Conservation (phyloP, 2,797 vertebrate species). For the Eutrigla gurnardus region DNA sequence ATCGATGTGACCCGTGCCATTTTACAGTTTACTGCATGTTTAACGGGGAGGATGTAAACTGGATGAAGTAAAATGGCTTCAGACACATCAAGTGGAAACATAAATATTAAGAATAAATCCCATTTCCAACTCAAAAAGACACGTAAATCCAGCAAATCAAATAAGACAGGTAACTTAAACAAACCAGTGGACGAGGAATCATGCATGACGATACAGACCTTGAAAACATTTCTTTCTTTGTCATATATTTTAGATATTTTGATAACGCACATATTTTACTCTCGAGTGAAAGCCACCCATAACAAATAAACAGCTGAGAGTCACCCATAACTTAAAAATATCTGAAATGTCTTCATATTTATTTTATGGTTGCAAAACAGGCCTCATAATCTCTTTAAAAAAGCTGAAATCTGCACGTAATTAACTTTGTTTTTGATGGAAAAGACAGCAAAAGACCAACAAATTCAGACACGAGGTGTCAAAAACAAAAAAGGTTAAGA, state of each 20-base stretch:
- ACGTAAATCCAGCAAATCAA: constrained; percentile 65
- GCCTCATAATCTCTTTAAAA: constrained; percentile 37
- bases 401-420: constrained; percentile 48
- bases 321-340: constrained; percentile 16
- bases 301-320: not conserved
- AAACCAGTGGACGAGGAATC: constrained; percentile 29
- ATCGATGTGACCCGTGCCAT: constrained; percentile 11
- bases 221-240: not conserved
- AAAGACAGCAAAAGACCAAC: constrained; percentile 33
- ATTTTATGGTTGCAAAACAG: not conserved
- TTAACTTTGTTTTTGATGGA: not conserved
- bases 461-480: constrained; percentile 23
- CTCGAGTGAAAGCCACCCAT: not conserved
- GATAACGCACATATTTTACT: not conserved
- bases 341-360: not conserved
- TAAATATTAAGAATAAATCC: constrained; percentile 14
- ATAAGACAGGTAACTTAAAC: constrained; percentile 56
- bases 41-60: not conserved
- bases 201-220: constrained; percentile 30
- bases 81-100: constrained; percentile 20
- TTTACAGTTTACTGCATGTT: constrained; percentile 48
- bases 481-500: constrained; percentile 13
- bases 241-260: constrained; percentile 1
- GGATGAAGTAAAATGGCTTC: constrained; percentile 48
- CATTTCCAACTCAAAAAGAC: not conserved